Percentiles rank a stretch among this genome's conserved stretches.
phyloP scores from a whole-genome alignment of 1,140 invertebrate genomes.

The Bombus vancouverensis region DNA sequence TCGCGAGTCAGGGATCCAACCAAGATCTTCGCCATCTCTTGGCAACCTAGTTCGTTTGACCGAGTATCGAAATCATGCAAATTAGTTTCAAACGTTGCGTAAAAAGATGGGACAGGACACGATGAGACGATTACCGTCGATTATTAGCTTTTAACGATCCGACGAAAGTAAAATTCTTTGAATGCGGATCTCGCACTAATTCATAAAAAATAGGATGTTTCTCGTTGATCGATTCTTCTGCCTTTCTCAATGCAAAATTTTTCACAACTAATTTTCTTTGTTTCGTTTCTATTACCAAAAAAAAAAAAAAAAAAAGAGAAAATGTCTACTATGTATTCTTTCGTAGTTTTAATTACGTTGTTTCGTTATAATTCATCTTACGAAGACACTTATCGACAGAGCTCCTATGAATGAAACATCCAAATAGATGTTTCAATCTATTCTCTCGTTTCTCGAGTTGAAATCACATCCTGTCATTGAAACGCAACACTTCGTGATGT shows the following conservation, averaged over 20 bases:
- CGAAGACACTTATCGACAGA: background rate
- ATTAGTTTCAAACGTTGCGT: constrained; percentile 24
- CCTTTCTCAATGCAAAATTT: background rate
- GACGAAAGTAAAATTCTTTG: constrained; percentile 40
- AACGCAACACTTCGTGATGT: background rate
- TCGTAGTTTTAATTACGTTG: background rate
- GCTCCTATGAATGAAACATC: background rate
- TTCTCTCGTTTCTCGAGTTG: background rate
- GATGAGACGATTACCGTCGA: background rate
- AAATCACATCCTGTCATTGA: background rate
- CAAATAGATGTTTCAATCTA: background rate
- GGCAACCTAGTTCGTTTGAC: background rate
- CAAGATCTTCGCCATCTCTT: background rate
- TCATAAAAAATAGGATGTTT: background rate
- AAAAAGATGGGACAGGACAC: background rate
- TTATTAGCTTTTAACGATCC: background rate
- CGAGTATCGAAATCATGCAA: background rate
- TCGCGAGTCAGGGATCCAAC: background rate
- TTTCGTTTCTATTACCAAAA: background rate
- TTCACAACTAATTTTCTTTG: background rate
- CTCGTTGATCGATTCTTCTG: background rate
- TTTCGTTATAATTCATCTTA: background rate
- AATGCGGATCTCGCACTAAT: background rate
- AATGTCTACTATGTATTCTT: background rate
- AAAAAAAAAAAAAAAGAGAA: background rate